Conservation (phyloP, 2,888 invertebrate species). For the Xestia rhomboidea region DNA sequence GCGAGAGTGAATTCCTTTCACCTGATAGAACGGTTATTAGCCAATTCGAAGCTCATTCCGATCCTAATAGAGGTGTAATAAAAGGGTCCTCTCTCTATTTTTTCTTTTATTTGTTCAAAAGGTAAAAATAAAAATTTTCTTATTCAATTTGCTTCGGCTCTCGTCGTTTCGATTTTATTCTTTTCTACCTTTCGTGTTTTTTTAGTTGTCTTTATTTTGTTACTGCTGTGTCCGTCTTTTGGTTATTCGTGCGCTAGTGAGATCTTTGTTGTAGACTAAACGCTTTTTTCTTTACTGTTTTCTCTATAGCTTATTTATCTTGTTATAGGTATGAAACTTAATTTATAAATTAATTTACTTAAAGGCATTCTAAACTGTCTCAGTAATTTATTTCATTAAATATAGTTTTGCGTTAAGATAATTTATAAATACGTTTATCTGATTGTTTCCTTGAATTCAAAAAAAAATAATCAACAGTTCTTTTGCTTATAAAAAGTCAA, state of each 20-base stretch:
- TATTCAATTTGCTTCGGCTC: conserved; percentile 83
- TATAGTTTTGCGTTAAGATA: not conserved
- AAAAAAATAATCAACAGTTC: not conserved
- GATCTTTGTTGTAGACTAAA: not conserved
- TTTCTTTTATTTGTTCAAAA: conserved; percentile 83
- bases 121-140: conserved; percentile 81
- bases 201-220: conserved; percentile 46
- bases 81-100: conserved; percentile 85
- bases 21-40: conserved; percentile 90
- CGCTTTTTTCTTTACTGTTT: not conserved
- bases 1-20: conserved; percentile 89
- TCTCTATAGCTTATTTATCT: too few relatives aligned
- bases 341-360: not conserved
- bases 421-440: not conserved
- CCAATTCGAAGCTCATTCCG: conserved; percentile 89
- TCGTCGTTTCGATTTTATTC: conserved; percentile 66
- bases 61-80: conserved; percentile 90
- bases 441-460: not conserved
- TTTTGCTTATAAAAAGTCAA: not conserved
- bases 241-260: not conserved
- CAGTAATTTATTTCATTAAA: not conserved
- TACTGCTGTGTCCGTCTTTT: not conserved
- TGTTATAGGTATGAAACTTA: not conserved
- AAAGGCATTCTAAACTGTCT: not conserved
- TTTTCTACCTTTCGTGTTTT: conserved; percentile 55